These are phyloP conservation scores for Helogale parvula DNA, from an alignment of 2,113 vertebrate species.

Conservation along the genomic window DNA sequence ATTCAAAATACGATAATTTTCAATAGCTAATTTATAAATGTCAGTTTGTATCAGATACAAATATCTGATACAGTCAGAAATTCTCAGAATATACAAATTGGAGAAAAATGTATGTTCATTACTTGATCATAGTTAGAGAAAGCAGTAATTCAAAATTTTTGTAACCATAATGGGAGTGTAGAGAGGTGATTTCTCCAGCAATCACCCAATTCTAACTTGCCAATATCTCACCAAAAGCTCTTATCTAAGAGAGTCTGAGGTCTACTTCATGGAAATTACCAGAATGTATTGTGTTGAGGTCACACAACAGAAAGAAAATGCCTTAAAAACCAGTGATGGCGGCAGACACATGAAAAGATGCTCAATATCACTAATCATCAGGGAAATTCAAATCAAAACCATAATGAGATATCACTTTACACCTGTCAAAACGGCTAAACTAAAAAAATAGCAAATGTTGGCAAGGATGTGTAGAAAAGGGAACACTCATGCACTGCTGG, in stretches of 20 bases:
- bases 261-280: background rate
- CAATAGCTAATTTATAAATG: conserved; percentile 1
- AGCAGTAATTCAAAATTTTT: conserved; percentile 16
- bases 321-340: background rate
- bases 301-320: background rate
- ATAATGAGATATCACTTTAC: background rate
- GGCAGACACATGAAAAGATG: background rate
- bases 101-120: background rate
- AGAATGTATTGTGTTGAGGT: background rate
- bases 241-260: background rate
- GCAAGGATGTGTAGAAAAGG: background rate
- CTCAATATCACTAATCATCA: background rate
- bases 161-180: background rate
- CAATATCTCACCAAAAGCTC: background rate
- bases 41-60: background rate
- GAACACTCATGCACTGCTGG: background rate
- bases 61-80: background rate
- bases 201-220: background rate
- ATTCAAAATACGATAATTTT: background rate
- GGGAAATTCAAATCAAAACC: background rate
- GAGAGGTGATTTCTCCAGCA: background rate
- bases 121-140: conserved; percentile 22
- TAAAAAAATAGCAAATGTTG: background rate
- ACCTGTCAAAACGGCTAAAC: background rate
- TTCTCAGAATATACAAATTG: background rate